Conservation (phyloP, 2,888 invertebrate genomes). For the Rapana venosa region DNA sequence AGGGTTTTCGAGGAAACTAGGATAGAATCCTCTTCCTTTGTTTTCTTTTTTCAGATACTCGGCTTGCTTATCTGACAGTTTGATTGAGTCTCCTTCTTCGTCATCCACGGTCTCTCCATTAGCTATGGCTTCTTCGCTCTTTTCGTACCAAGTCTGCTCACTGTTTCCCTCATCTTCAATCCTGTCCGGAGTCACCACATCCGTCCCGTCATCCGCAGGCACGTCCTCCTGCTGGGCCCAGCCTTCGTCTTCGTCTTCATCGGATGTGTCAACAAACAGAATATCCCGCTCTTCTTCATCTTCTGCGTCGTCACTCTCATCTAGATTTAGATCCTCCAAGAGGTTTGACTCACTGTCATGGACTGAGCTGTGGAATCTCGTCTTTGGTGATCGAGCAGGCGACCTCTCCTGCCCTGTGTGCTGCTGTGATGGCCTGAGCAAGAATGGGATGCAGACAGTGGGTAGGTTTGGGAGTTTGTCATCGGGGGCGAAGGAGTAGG, state of each 20-base stretch:
- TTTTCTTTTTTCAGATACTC: neutral
- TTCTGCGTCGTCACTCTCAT: neutral
- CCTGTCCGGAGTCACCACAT: neutral
- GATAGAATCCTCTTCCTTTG: neutral
- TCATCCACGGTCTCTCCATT: neutral
- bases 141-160: slow-evolving; percentile 30
- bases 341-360: neutral
- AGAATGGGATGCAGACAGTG: neutral
- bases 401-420: neutral
- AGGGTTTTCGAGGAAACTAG: neutral
- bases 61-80: neutral
- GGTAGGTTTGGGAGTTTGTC: neutral
- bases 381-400: neutral
- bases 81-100: neutral
- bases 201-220: neutral
- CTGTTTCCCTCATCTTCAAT: neutral
- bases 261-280: neutral
- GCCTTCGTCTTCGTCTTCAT: neutral
- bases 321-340: neutral
- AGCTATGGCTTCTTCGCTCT: neutral
- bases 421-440: neutral
- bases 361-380: too few species aligned
- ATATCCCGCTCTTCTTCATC: neutral
- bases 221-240: neutral
- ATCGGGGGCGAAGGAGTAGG: neutral